Conservation (phyloP, 92 coral and sea anemone species). For the Porites lobata region DNA sequence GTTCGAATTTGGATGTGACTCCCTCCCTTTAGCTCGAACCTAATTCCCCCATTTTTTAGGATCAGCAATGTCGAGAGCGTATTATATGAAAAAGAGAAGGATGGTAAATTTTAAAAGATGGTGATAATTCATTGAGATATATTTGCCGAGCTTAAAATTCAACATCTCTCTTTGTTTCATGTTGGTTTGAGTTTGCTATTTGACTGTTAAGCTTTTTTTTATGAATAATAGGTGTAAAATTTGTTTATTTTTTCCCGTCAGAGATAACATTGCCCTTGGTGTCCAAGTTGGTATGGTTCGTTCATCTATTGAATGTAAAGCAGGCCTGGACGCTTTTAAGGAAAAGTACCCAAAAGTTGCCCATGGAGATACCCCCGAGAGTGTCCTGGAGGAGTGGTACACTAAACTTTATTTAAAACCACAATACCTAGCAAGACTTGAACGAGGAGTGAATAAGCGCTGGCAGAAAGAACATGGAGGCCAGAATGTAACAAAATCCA, state of each 20-base stretch:
- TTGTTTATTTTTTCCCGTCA: constrained; percentile 21
- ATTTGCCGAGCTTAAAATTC: no score
- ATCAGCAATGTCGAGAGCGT: no score
- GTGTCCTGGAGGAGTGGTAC: constrained; percentile 81
- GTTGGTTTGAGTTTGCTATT: background rate
- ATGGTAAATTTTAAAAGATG: no score
- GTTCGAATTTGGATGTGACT: no score
- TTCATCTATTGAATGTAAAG: constrained; percentile 81
- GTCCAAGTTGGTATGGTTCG: constrained; percentile 94
- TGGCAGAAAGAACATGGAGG: constrained; percentile 70
- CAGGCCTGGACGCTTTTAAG: constrained; percentile 92
- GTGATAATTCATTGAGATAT: no score
- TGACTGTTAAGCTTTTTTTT: background rate
- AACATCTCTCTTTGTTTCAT: background rate
- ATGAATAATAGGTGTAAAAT: background rate
- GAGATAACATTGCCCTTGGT: constrained; percentile 88
- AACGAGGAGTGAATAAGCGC: constrained; percentile 55
- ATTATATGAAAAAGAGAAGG: no score
- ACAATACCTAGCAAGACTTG: constrained; percentile 53
- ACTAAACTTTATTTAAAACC: constrained; percentile 43
- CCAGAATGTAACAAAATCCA: constrained; percentile 57
- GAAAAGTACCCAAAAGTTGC: constrained; percentile 56
- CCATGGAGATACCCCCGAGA: constrained; percentile 56
- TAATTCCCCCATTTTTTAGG: no score
- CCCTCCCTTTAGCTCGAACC: no score